These are phyloP conservation scores for Aurelia aurita complex sp. Pacific DNA, from an alignment of 30 jellyfish, hydroid and myxozoan species.

Conservation along the genomic window DNA sequence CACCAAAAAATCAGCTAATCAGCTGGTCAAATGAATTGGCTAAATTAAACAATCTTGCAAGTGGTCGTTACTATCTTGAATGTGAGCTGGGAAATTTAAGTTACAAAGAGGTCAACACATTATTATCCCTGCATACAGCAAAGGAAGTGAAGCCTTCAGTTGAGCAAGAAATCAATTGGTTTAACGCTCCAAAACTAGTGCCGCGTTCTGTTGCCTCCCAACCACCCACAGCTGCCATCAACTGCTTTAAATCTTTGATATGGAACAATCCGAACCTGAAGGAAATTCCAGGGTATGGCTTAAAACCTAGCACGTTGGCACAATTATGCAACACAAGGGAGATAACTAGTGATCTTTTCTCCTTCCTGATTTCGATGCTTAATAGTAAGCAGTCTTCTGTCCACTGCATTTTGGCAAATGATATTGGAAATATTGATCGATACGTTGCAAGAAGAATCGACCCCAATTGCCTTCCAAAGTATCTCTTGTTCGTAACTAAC, in stretches of 20 bases:
- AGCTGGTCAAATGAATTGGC: not conserved
- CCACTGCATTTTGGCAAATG: not conserved
- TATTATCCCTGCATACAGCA: not conserved
- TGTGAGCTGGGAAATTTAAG: not conserved
- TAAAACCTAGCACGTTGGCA: not conserved
- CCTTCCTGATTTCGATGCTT: not conserved
- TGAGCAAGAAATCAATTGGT: constrained; percentile 4
- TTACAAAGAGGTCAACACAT: not conserved
- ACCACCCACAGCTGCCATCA: not conserved
- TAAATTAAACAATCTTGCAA: not conserved
- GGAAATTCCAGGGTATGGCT: not conserved
- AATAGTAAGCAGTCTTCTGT: not conserved
- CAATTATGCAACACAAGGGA: constrained; percentile 1
- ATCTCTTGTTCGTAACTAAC: not conserved
- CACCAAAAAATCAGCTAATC: not conserved
- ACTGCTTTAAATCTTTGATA: not conserved
- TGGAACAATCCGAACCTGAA: not conserved
- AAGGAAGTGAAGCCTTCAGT: not conserved
- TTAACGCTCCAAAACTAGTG: not conserved
- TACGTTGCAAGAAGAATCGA: not conserved
- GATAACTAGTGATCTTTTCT: not conserved
- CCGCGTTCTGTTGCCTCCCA: too few species aligned
- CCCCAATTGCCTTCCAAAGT: not conserved
- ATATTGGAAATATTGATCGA: not conserved
- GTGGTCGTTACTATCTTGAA: not conserved